Base-by-base conservation (phyloP, 2,888 invertebrate genomes). In the Smittia sp. region DNA sequence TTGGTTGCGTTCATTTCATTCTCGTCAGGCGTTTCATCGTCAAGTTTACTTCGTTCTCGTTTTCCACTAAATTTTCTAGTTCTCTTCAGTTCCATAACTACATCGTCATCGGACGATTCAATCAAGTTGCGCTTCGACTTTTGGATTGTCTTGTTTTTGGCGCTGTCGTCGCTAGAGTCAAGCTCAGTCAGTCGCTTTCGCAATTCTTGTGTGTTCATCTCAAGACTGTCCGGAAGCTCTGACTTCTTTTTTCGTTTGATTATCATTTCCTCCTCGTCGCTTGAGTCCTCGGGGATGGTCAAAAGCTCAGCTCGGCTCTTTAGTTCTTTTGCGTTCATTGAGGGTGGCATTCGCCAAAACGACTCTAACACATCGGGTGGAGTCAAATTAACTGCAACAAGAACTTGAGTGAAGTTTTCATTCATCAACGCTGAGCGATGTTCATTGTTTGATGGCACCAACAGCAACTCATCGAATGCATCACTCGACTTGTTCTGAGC, bases 171-270 rank as follows among this genome's bases (percentile, higher is more conserved):
- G 65, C 77, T 78, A 18, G 77, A 77, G 74, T 77, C 80, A 58
- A 82, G 76, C 74, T 81, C 81, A 9, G 78, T 78, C 62, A 83
- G 77, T 39, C 82, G 79, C 74, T 79, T 78, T 11, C 80, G 80
- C 76, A 80, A 80, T 77, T 80, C 80, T 75, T 82, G 80, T 38
- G 82, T 80, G 76, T 81, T 81, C 70, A 82, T 80, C 77, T 81
- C 78, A 62, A 79, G 76, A 76, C 79, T 80, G 13, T 32, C 66
- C 25, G 3, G 20, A 22, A 4, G 18, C 27, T 18, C 39, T 66
- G 15, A 20, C 27, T 66, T 66, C 22, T 66, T 66, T 22, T 38
- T 66, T 38, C 66, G 27, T 38, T 68, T 68, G 7, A 68, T 68
- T 13, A 68, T 52, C 68, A 68, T 41, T 46, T 41, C 6, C 1